Evolutionary conservation across 2,888 invertebrate genomes (phyloP), one percentile per base, ranked within the genome.

Genomic region (Choreutis nemorana): DNA sequence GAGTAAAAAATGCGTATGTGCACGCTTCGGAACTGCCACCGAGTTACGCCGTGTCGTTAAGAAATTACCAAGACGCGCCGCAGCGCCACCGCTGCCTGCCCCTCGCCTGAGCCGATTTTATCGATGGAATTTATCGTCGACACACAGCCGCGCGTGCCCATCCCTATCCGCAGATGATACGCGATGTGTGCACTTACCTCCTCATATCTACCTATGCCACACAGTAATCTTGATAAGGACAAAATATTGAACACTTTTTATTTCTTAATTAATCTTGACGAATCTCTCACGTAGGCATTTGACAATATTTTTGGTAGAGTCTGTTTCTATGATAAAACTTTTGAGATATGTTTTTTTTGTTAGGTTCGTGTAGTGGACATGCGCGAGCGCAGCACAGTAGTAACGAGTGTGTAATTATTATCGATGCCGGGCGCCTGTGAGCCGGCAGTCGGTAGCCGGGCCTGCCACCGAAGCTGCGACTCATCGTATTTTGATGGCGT

Each of bases 401-500:
- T 78, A 78, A 77, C 77, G 72, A 77, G 75, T 77, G 75, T 75
- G 66, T 77, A 78, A 78, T 78, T 78, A 78, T 67, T 62, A 57
- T 55, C 50, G 49, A 55, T 52, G n/a, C 50, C n/a, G n/a, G n/a
- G 51, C 18, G 26, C n/a, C 14, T 14, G 14, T 15, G 12, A 49
- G 50, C 56, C 53, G 24, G 50, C 6, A 11, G 12, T 50, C 57
- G 55, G 63, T 64, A 61, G 58, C 53, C 50, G 44, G 48, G 53
- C 48, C 72, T 71, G 75, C 71, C 72, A 73, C 73, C 66, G 65
- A 73, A 73, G 67, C 66, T 65, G 72, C 75, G 67, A 78, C 77
- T 78, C 77, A 75, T 77, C 73, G 77, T 78, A 78, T 77, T 75
- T 77, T 77, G 77, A 75, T 72, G 77, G 77, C 77, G 77, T 73